Evolutionary conservation across 2,113 vertebrate species (phyloP).

Genomic region (Megatriorchis doriae): DNA sequence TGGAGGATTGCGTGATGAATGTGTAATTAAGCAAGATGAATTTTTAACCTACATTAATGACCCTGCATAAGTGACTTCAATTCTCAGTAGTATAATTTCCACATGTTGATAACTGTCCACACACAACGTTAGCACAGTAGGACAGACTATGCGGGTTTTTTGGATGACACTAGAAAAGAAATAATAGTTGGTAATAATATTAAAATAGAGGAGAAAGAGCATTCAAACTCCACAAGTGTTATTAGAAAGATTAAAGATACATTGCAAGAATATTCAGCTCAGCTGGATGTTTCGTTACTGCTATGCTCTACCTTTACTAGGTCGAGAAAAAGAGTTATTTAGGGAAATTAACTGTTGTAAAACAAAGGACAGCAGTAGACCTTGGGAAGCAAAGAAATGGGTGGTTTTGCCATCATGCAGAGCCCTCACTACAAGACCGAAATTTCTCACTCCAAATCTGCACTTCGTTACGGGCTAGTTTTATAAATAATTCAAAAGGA

Average conservation of each 20-base stretch:
- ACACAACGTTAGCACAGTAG: accelerated
- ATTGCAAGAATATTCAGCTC: background rate
- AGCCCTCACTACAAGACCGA: background rate
- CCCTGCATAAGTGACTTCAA: background rate
- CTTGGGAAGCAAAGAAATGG: background rate
- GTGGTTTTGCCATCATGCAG: background rate
- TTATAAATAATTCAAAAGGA: background rate
- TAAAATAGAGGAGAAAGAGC: background rate
- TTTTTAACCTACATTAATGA: background rate
- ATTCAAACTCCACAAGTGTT: background rate
- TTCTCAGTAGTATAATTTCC: background rate
- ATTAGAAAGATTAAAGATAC: background rate
- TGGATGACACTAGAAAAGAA: background rate
- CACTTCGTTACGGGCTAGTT: background rate
- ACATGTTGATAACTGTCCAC: background rate
- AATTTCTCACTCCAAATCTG: background rate
- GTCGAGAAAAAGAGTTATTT: background rate
- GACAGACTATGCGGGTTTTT: background rate
- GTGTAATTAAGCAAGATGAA: background rate
- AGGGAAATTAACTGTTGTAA: background rate
- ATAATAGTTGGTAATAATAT: background rate
- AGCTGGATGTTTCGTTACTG: background rate
- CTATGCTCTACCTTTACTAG: background rate
- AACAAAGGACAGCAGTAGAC: background rate
- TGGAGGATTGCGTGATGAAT: background rate